Evolutionary conservation across 2,113 vertebrate species (phyloP).

Genomic region (Pterocles burchelli): DNA sequence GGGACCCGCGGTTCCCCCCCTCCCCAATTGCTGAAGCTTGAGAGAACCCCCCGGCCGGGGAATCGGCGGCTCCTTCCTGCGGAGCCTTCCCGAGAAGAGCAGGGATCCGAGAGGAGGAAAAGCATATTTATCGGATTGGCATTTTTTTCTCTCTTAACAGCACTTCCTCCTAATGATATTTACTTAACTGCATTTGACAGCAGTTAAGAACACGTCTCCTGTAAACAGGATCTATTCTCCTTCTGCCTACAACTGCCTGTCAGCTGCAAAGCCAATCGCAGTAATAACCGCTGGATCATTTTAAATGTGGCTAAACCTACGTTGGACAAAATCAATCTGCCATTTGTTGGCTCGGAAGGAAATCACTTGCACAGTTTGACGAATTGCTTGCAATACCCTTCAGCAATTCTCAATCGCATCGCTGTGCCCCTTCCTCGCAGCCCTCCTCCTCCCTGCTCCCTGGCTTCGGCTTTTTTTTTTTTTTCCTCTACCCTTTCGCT

Average conservation of each 20-base stretch:
- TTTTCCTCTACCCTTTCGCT: slow-evolving; percentile 78
- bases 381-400: slow-evolving; percentile 82
- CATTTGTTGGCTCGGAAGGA: slow-evolving; percentile 87
- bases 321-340: slow-evolving; percentile 94
- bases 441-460: slow-evolving; percentile 1
- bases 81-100: slow-evolving; percentile 9
- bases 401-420: slow-evolving; percentile 77
- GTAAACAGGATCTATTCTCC: slow-evolving; percentile 82
- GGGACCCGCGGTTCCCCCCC: neutral
- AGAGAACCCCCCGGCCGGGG: neutral
- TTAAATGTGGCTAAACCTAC: slow-evolving; percentile 83
- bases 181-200: slow-evolving; percentile 85
- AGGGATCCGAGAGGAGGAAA: slow-evolving; percentile 49
- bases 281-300: slow-evolving; percentile 89
- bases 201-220: slow-evolving; percentile 80
- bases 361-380: slow-evolving; percentile 86
- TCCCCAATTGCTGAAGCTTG: neutral
- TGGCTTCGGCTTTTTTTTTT: slow-evolving; percentile 61
- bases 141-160: slow-evolving; percentile 74
- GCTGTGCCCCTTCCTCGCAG: slow-evolving; percentile 36
- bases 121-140: slow-evolving; percentile 76
- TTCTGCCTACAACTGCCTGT: slow-evolving; percentile 87
- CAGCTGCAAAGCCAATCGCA: slow-evolving; percentile 87
- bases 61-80: neutral
- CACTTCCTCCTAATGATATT: slow-evolving; percentile 78